These are phyloP conservation scores for Megalops atlanticus DNA, from an alignment of 2,113 vertebrate species.

Conservation along the genomic window DNA sequence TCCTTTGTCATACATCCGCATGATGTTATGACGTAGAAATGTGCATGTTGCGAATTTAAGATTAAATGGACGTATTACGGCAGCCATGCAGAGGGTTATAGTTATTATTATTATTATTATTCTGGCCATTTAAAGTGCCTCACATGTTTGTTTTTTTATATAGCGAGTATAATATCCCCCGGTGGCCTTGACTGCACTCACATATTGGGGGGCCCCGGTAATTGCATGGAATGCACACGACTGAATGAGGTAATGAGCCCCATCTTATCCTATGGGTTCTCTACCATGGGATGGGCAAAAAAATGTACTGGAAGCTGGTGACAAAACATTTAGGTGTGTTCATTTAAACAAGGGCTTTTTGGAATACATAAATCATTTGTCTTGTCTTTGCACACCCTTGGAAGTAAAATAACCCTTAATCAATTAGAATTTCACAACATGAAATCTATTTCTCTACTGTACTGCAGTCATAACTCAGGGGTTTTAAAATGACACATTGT, in stretches of 20 bases:
- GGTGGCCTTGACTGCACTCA: not conserved
- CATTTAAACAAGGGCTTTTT: no score
- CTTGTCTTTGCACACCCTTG: no score
- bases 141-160: not conserved
- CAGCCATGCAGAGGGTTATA: not conserved
- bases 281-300: not conserved
- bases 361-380: no score
- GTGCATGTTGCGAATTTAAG: no score
- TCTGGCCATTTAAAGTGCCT: not conserved
- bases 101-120: not conserved
- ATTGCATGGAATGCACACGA: not conserved
- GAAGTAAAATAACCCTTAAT: no score
- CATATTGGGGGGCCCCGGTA: not conserved
- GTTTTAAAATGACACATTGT: not conserved
- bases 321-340: no score
- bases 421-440: no score
- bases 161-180: not conserved
- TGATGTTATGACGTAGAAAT: no score
- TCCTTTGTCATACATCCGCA: no score
- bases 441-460: not conserved
- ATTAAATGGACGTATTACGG: not conserved
- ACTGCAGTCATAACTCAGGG: not conserved
- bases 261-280: not conserved
- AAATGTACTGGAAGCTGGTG: not conserved
- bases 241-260: slow-evolving; percentile 8